Percentiles rank a stretch among this genome's conserved stretches.
Evolutionary conservation across 2,113 vertebrate genomes (phyloP).

Genomic region (Tetrao urogallus): DNA sequence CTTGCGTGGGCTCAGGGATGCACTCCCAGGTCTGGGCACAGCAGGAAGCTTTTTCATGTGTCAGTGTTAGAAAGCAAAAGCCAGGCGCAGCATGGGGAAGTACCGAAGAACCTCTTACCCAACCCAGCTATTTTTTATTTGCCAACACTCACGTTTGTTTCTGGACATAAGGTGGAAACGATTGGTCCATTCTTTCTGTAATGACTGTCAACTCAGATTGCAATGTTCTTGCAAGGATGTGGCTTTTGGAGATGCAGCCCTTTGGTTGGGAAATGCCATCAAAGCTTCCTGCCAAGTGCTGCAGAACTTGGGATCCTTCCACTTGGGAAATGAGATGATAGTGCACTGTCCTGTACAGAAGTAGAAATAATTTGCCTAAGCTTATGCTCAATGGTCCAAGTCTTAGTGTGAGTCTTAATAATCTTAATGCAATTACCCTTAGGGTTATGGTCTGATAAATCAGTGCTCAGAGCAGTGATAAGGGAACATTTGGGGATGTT

Average conservation of each 20-base stretch:
- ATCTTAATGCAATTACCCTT: slow-evolving; percentile 49
- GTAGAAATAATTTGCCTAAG: slow-evolving; percentile 25
- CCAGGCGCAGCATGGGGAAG: not conserved
- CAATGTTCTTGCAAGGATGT: not conserved
- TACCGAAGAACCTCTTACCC: not conserved
- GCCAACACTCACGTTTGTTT: slow-evolving; percentile 21
- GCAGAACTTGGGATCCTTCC: not conserved
- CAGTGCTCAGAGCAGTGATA: not conserved
- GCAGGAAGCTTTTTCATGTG: not conserved
- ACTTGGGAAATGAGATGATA: not conserved
- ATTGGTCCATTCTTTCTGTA: slow-evolving; percentile 32
- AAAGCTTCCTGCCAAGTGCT: not conserved
- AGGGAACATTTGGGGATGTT: not conserved
- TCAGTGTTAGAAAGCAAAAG: slow-evolving; percentile 52
- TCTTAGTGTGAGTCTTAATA: not conserved
- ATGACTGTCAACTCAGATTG: not conserved
- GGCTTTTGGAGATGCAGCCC: not conserved
- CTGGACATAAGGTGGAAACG: not conserved
- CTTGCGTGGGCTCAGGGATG: slow-evolving; percentile 6
- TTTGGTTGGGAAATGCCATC: not conserved
- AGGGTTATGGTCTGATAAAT: slow-evolving; percentile 19
- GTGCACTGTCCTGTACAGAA: not conserved
- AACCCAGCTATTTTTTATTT: slow-evolving; percentile 25
- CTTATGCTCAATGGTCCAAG: slow-evolving; percentile 1
- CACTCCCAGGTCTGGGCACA: slow-evolving; percentile 46